Conservation (phyloP, 2,113 vertebrate species). For the Syrrhaptes paradoxus region DNA sequence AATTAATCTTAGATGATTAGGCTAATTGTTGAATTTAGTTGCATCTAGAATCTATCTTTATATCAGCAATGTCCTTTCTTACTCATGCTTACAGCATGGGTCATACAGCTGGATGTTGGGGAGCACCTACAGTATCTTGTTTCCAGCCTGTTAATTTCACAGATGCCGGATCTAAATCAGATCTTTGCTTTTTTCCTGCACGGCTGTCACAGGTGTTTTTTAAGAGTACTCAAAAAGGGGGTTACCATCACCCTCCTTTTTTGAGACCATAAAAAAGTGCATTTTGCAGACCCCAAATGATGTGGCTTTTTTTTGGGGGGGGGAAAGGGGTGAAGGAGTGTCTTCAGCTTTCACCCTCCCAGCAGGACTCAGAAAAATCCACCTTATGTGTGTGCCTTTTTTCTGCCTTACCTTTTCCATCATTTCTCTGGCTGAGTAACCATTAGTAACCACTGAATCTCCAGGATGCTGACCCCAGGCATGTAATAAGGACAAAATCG, state of each 20-base stretch:
- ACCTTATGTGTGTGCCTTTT: neutral
- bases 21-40: neutral
- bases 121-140: neutral
- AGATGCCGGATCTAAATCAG: neutral
- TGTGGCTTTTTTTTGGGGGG: no score
- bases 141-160: neutral
- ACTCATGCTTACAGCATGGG: neutral
- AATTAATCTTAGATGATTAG: neutral
- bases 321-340: neutral
- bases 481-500: slow-evolving; percentile 6
- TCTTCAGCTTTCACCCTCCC: neutral
- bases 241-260: neutral
- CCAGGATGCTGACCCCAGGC: slow-evolving; percentile 11
- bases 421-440: neutral
- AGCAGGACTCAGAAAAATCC: neutral
- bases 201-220: neutral
- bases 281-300: neutral
- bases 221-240: neutral
- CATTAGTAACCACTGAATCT: slow-evolving; percentile 36
- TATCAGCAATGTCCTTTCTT: neutral
- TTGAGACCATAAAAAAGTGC: neutral
- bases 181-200: neutral
- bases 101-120: neutral
- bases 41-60: neutral
- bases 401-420: neutral